Evolutionary conservation across 2,113 vertebrate genomes (phyloP).

Genomic region (Toxostoma redivivum): DNA sequence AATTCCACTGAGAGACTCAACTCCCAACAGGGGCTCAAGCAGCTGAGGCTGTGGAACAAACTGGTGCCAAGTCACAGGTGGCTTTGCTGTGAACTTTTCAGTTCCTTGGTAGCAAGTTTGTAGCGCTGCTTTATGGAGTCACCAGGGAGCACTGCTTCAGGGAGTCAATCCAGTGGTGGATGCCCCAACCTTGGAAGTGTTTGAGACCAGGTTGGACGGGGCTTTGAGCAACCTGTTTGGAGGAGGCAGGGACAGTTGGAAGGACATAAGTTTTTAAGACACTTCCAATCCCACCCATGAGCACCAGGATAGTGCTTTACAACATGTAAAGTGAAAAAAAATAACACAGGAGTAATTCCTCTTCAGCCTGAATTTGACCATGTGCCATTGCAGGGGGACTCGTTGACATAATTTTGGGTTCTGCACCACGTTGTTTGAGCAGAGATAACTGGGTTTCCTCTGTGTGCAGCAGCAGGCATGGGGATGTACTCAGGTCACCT

Average conservation of each 20-base stretch:
- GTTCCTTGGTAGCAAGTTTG: background rate
- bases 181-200: background rate
- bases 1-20: no score
- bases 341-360: background rate
- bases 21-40: background rate
- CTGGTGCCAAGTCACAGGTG: no score
- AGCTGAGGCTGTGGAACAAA: background rate
- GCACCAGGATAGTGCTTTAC: background rate
- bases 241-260: background rate
- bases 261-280: background rate
- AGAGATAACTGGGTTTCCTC: background rate
- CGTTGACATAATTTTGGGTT: rapidly evolving
- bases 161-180: background rate
- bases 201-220: background rate
- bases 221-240: background rate
- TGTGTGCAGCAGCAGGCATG: rapidly evolving
- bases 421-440: background rate
- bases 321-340: background rate
- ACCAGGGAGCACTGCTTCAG: no score
- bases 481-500: background rate
- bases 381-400: background rate
- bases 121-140: rapidly evolving
- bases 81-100: background rate
- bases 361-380: background rate
- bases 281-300: background rate